phyloP scores from a whole-genome alignment of 2,797 vertebrate species.

The Schizopygopsis pylzovi region DNA sequence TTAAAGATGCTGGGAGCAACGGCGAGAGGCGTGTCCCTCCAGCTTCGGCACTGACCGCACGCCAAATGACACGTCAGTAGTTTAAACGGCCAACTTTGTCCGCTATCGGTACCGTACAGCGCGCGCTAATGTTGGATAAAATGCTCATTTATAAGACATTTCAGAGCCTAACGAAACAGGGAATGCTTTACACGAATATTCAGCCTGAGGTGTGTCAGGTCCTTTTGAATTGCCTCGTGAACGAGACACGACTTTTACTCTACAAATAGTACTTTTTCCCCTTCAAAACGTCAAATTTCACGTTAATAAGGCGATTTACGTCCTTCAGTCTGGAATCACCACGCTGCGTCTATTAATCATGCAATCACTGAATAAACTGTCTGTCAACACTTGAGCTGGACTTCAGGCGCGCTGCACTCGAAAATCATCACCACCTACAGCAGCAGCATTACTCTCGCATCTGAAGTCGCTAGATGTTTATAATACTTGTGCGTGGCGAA shows the following conservation, averaged over 20 bases:
- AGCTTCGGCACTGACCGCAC: not conserved
- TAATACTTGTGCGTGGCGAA: not conserved
- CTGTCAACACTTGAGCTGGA: conserved; percentile 13
- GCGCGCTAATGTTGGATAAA: not conserved
- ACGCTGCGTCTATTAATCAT: not conserved
- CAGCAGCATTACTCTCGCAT: not conserved
- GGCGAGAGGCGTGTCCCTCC: not conserved
- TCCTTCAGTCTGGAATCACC: not conserved
- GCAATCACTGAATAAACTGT: not conserved
- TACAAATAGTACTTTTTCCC: not conserved
- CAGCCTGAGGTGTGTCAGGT: not conserved
- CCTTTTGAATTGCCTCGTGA: not conserved
- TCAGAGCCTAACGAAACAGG: not conserved
- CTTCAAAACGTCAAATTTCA: not conserved
- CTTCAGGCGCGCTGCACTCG: not conserved
- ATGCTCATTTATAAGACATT: not conserved
- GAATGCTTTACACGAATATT: not conserved
- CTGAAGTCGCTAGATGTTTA: not conserved
- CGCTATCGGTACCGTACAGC: not conserved
- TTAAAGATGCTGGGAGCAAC: not conserved
- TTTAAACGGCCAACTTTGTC: not conserved
- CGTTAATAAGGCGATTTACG: not conserved
- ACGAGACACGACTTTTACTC: not conserved
- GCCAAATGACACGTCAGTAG: conserved; percentile 42
- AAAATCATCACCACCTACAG: not conserved